Base-by-base conservation (phyloP, 2,797 vertebrate genomes). In the Xenops minutus region DNA sequence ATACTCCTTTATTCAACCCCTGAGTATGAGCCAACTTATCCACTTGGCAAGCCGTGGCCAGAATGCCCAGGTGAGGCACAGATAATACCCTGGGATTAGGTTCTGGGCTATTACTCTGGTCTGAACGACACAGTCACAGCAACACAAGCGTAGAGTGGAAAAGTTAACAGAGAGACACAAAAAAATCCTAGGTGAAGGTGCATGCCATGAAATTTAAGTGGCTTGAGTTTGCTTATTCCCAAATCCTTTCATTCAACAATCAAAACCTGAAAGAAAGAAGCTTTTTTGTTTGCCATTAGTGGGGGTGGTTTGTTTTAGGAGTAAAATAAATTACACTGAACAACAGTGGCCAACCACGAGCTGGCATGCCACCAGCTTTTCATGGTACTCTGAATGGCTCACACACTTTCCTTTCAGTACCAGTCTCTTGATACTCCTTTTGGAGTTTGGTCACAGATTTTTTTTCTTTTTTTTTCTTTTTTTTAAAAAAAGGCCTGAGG, bases 281-380 rank as follows among this genome's bases (percentile, higher is more conserved):
- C 43, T 66, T 75, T 91, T 92, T 69, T 83, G 63, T 92, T 85
- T 92, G 83, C 56, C 41, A 41, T 92, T 94, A 92, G 82, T 34
- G 41, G 49, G 49, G 85, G 56, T 29, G 61, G 74, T 91, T 96
- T 96, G 93, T 89, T 96, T 94, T 77, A 93, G 43, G 29, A 83
- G 49, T 51, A 74, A 96, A 96, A 95, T 90, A 91, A 96, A 96
- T 96, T 80, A 93, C 30, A 34, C 67, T 72, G 87, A 96, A 93
- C 69, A 92, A 85, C 82, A 66, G 54, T 62, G 93, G 62, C 86
- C 75, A 92, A 85, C 71, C 85, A 77, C 0, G 10, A 85, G 81
- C 61, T 96, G 96, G 96, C 93, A 77, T 5, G 27, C 8, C 56
- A 88, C 91, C 96, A 96, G 93, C 68, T 87, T 80, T 74, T 93